Base-by-base conservation (phyloP, 2,888 invertebrate species). In the Cantharis lateralis region DNA sequence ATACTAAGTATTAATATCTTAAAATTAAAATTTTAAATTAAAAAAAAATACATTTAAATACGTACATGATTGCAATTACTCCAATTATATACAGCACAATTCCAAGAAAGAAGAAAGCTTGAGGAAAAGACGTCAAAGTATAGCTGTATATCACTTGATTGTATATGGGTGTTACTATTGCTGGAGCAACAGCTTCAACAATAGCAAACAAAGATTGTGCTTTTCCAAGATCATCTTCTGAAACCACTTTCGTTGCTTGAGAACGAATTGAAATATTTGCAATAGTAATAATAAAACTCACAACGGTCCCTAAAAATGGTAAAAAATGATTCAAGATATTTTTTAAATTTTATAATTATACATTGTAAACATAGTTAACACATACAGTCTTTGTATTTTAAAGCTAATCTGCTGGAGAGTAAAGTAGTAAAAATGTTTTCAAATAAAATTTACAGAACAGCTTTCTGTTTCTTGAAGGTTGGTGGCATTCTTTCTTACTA, bases 41-140 rank as follows among this genome's bases (percentile, higher is more conserved):
- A n/a, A n/a, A n/a, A n/a, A n/a, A n/a, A n/a, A n/a, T n/a, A 11
- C 3, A 28, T 28, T 28, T 28, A 16, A 7, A 26, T 26, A 66
- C 72, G 32, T 72, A 72, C 72, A 72, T 26, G 11, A 72, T 61
- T 15, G 66, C 48, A 18, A 20, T 13, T 15, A 72, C 20, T 63
- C 66, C 72, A 68, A 72, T 18, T 11, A 20, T 20, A 32, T 66
- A 18, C 66, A 64, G 26, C 7, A 15, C 48, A 15, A 72, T 64
- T 66, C 91, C 91, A 81, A 91, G 88, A 81, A 91, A 89, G 85
- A 91, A 91, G 84, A 91, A 91, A 1, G 91, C 90, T 10, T 91
- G 89, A 0, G 92, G 88, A 82, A 91, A 89, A 1, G 87, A 86
- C 0, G 89, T 85, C 28, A 91, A 81, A 0, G 91, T 91, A 15